phyloP scores from a whole-genome alignment of 2,888 invertebrate genomes.

The Achlya flavicornis region DNA sequence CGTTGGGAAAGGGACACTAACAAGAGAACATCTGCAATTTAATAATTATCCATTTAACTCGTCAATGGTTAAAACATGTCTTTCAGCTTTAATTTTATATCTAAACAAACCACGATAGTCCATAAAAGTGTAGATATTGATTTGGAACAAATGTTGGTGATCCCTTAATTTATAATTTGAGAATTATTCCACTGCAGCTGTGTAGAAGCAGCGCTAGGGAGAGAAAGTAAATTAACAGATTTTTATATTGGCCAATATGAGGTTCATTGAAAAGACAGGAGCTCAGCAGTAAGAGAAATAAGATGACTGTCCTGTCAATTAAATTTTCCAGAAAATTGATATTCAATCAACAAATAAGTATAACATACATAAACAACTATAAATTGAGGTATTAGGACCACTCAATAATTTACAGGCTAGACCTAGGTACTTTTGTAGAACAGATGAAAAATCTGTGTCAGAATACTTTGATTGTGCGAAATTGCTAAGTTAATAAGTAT shows the following conservation, averaged over 20 bases:
- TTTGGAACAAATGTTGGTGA: slow-evolving; percentile 65
- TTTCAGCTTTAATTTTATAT: slow-evolving; percentile 71
- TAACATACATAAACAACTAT: slow-evolving; percentile 18
- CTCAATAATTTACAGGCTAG: background rate
- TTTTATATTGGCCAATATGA: slow-evolving; percentile 40
- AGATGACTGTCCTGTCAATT: slow-evolving; percentile 70
- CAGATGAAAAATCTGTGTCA: background rate
- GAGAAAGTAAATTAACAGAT: slow-evolving; percentile 68
- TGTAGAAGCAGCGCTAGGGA: slow-evolving; percentile 73
- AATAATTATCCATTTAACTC: slow-evolving; percentile 79
- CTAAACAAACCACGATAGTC: slow-evolving; percentile 67
- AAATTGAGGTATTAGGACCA: slow-evolving; percentile 14
- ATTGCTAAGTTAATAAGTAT: too few relatives aligned
- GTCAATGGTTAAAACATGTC: slow-evolving; percentile 84
- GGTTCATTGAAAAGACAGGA: slow-evolving; percentile 44
- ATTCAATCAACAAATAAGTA: slow-evolving; percentile 29
- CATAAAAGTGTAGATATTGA: slow-evolving; percentile 54
- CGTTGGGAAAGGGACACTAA: slow-evolving; percentile 60
- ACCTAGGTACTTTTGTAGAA: too few relatives aligned
- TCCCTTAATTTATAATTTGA: slow-evolving; percentile 64
- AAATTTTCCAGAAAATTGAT: slow-evolving; percentile 76
- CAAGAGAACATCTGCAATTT: slow-evolving; percentile 76
- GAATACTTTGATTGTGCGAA: background rate
- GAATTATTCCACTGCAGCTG: slow-evolving; percentile 83
- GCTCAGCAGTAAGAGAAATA: slow-evolving; percentile 77